Conservation (phyloP, 2,113 vertebrate species). For the Nyctibius bracteatus region DNA sequence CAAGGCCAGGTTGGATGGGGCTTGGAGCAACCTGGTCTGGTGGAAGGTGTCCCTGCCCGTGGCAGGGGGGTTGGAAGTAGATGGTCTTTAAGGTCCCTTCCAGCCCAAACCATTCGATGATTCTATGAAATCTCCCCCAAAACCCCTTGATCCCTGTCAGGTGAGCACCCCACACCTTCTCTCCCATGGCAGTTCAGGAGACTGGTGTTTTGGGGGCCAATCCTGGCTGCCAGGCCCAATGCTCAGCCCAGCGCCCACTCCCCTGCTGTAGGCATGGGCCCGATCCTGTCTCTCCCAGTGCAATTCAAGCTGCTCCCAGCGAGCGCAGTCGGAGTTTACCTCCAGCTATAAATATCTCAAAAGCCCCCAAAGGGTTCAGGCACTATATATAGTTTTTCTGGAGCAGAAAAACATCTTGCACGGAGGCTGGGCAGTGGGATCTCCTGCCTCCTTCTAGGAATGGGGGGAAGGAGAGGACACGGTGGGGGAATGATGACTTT, state of each 20-base stretch:
- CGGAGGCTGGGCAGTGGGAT: not conserved
- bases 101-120: too few relatives aligned
- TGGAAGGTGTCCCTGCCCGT: too few relatives aligned
- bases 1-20: too few relatives aligned
- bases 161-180: rapidly evolving
- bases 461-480: not conserved
- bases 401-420: slow-evolving; percentile 13
- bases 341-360: slow-evolving; percentile 37
- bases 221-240: rapidly evolving
- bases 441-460: slow-evolving; percentile 30
- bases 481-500: not conserved
- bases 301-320: not conserved
- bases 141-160: rapidly evolving
- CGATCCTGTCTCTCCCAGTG: not conserved
- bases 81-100: too few relatives aligned
- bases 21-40: too few relatives aligned
- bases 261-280: not conserved
- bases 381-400: slow-evolving; percentile 32
- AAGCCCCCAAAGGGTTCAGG: not conserved
- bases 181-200: rapidly evolving
- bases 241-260: not conserved
- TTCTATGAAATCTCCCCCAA: not conserved
- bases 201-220: rapidly evolving
- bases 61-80: too few relatives aligned
- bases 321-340: not conserved